phyloP scores from a whole-genome alignment of 1,140 invertebrate species.

The Drosophila takahashii region DNA sequence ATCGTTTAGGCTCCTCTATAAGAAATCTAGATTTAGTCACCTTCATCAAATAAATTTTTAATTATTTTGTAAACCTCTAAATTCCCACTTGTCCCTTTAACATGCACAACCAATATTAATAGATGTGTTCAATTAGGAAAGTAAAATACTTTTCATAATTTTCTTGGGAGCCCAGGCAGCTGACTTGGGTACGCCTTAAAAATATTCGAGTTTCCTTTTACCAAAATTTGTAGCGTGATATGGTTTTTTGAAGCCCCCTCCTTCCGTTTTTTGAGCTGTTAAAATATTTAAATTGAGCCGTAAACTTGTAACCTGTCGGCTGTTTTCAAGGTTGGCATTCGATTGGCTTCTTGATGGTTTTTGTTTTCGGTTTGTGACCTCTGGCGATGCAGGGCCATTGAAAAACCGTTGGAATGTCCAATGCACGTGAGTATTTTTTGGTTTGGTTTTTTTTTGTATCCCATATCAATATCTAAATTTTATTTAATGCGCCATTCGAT shows the following conservation, averaged over 20 bases:
- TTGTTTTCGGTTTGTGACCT: slow-evolving; percentile 33
- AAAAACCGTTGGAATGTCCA: slow-evolving; percentile 56
- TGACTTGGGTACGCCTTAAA: slow-evolving; percentile 29
- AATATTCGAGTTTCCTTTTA: slow-evolving; percentile 7
- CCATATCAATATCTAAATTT: slow-evolving; percentile 3
- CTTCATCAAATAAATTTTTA: neutral
- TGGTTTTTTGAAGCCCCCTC: slow-evolving; percentile 1
- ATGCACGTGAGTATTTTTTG: slow-evolving; percentile 48
- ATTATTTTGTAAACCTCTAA: neutral
- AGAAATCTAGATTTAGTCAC: neutral
- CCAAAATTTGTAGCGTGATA: slow-evolving; percentile 26
- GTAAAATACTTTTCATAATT: slow-evolving; percentile 14
- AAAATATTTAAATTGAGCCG: slow-evolving; percentile 75
- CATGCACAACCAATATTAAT: slow-evolving; percentile 16
- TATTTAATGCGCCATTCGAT: slow-evolving; percentile 30
- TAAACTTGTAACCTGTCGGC: slow-evolving; percentile 73
- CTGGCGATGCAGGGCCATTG: slow-evolving; percentile 56
- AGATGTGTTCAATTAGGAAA: slow-evolving; percentile 12
- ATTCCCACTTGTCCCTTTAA: neutral
- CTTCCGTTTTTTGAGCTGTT: slow-evolving; percentile 35
- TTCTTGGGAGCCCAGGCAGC: slow-evolving; percentile 20
- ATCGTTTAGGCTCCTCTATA: no score
- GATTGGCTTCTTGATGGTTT: slow-evolving; percentile 31
- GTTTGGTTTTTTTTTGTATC: neutral
- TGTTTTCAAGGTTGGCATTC: slow-evolving; percentile 68